These are phyloP conservation scores for Sminthopsis crassicaudata DNA, from an alignment of 2,113 vertebrate species.

Conservation along the genomic window DNA sequence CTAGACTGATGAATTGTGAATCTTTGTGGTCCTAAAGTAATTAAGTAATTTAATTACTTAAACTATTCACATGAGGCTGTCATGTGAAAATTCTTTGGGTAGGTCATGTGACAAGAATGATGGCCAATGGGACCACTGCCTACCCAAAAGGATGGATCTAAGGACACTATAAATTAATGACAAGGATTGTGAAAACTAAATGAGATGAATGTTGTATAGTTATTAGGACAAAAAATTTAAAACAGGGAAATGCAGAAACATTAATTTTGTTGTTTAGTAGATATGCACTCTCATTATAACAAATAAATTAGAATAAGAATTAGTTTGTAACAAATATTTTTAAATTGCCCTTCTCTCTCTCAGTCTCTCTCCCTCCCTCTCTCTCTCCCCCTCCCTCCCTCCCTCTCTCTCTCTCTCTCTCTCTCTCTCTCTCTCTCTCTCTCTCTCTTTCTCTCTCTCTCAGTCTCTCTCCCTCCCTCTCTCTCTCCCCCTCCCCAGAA, in stretches of 20 bases:
- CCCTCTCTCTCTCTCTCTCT: too few relatives aligned
- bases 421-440: too few relatives aligned
- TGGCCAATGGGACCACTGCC: background rate
- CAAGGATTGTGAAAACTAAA: background rate
- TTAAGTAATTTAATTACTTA: background rate
- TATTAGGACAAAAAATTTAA: background rate
- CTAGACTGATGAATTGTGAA: background rate
- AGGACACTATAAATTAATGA: background rate
- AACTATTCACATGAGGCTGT: background rate
- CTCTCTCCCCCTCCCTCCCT: too few relatives aligned
- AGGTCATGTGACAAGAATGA: background rate
- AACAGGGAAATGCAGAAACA: background rate
- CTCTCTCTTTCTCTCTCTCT: too few relatives aligned
- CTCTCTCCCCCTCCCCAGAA: too few relatives aligned
- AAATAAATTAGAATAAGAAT: background rate
- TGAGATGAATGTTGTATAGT: background rate
- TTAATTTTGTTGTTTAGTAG: background rate
- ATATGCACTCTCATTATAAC: background rate
- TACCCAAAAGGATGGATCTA: background rate
- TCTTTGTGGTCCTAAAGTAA: background rate
- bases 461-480: too few relatives aligned
- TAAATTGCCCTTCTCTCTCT: background rate
- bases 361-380: too few relatives aligned
- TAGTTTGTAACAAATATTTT: background rate
- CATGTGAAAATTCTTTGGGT: background rate